Evolutionary conservation across 2,113 vertebrate species (phyloP).

Genomic region (Orientallactaga bullata): DNA sequence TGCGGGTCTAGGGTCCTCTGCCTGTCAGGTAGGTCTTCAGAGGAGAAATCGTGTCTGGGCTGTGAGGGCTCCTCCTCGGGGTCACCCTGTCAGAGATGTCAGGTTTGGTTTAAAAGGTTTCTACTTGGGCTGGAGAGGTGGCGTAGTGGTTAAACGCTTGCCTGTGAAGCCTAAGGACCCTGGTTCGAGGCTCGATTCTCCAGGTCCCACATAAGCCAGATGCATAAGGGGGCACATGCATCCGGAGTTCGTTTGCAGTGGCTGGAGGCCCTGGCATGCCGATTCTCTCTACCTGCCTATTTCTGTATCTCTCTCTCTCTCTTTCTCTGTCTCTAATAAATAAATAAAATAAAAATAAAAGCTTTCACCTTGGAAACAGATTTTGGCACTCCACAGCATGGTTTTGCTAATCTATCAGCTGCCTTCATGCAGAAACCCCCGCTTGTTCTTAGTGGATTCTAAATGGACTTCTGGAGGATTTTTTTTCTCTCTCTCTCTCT

Average conservation of each 20-base stretch:
- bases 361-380: not conserved
- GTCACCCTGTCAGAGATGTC: not conserved
- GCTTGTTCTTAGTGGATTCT: constrained; percentile 1
- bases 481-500: not conserved
- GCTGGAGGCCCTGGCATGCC: too few relatives aligned
- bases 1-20: not conserved
- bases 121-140: too few relatives aligned
- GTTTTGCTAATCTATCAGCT: constrained; percentile 10
- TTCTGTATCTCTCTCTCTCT: too few relatives aligned
- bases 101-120: constrained; percentile 7
- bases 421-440: not conserved
- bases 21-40: not conserved
- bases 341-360: too few relatives aligned
- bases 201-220: too few relatives aligned
- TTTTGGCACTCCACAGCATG: not conserved
- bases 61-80: not conserved
- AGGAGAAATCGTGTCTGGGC: constrained; percentile 2
- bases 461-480: not conserved
- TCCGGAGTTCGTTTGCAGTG: too few relatives aligned
- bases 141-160: too few relatives aligned
- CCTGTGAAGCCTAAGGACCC: too few relatives aligned
- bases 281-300: too few relatives aligned
- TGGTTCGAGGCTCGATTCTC: too few relatives aligned
- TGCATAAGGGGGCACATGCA: too few relatives aligned
- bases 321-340: too few relatives aligned